phyloP scores from a whole-genome alignment of 2,797 vertebrate genomes.

The Poeciliopsis presidionis region DNA sequence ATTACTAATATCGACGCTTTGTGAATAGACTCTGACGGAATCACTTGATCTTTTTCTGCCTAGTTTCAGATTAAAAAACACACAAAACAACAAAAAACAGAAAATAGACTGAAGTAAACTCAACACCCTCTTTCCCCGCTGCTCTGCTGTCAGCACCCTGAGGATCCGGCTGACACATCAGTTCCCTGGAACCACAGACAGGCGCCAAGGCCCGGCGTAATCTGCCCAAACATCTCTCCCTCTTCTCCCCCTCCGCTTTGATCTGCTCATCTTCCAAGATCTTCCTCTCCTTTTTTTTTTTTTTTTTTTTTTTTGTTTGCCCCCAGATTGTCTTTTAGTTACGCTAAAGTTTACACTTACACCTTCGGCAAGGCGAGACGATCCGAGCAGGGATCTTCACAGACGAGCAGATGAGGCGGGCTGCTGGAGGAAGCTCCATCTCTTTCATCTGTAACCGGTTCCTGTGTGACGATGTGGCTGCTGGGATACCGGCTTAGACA shows the following conservation, averaged over 20 bases:
- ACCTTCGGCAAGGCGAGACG: slow-evolving; percentile 72
- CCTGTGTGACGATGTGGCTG: slow-evolving; percentile 42
- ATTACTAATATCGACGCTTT: neutral
- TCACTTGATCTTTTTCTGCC: neutral
- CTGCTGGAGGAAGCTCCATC: slow-evolving; percentile 22
- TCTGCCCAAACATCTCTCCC: slow-evolving; percentile 63
- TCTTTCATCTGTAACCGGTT: slow-evolving; percentile 56
- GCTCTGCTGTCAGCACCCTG: slow-evolving; percentile 71
- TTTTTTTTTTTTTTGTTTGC: neutral
- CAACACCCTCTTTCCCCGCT: slow-evolving; percentile 47
- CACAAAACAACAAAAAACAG: slow-evolving; percentile 2
- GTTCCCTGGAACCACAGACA: slow-evolving; percentile 68
- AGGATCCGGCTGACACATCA: slow-evolving; percentile 70
- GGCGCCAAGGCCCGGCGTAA: slow-evolving; percentile 71
- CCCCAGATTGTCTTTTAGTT: slow-evolving; percentile 19
- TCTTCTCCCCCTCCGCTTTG: slow-evolving; percentile 27
- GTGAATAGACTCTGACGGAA: neutral
- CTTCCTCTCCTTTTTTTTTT: slow-evolving; percentile 4
- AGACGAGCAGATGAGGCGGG: slow-evolving; percentile 26
- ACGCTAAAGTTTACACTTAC: slow-evolving; percentile 51
- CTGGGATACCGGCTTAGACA: slow-evolving; percentile 39
- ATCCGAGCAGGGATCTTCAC: slow-evolving; percentile 58
- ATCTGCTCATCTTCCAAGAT: slow-evolving; percentile 14
- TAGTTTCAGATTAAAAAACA: slow-evolving; percentile 18
- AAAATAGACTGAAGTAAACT: slow-evolving; percentile 48